Evolutionary conservation across 1,140 invertebrate species (phyloP).

Genomic region (Helicoverpa zea): DNA sequence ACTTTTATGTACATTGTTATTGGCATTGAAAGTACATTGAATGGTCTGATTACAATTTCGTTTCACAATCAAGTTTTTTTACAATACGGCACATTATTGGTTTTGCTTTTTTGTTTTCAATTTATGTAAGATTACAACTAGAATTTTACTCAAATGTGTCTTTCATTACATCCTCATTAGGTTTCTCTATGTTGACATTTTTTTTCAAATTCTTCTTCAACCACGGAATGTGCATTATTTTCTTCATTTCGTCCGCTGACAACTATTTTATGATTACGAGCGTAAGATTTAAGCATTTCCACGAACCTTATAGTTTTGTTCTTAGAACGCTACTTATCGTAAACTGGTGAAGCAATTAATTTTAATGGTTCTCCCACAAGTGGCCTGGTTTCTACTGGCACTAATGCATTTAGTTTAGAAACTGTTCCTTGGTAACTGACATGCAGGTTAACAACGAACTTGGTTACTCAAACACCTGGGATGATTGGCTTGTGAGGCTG

Average conservation of each 20-base stretch:
- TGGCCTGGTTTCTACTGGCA: neutral
- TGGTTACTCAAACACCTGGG: neutral
- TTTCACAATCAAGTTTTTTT: no score
- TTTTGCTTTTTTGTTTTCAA: no score
- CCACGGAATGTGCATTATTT: no score
- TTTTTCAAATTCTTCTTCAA: no score
- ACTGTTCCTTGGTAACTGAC: neutral
- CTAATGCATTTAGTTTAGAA: conserved; percentile 22
- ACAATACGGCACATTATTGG: no score
- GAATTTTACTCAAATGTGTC: no score
- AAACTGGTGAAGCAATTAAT: conserved; percentile 5
- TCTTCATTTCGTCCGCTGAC: no score
- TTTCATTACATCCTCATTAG: no score
- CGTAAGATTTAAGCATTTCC: no score
- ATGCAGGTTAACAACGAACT: neutral
- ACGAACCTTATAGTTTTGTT: neutral
- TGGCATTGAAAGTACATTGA: neutral
- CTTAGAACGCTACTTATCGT: neutral
- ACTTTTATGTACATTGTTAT: neutral
- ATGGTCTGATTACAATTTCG: neutral
- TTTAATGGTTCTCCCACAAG: neutral
- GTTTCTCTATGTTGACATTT: no score
- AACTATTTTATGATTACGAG: no score
- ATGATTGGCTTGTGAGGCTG: neutral
- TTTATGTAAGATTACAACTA: no score